Conservation (phyloP, 2,888 invertebrate species). For the Cetonia aurata region DNA sequence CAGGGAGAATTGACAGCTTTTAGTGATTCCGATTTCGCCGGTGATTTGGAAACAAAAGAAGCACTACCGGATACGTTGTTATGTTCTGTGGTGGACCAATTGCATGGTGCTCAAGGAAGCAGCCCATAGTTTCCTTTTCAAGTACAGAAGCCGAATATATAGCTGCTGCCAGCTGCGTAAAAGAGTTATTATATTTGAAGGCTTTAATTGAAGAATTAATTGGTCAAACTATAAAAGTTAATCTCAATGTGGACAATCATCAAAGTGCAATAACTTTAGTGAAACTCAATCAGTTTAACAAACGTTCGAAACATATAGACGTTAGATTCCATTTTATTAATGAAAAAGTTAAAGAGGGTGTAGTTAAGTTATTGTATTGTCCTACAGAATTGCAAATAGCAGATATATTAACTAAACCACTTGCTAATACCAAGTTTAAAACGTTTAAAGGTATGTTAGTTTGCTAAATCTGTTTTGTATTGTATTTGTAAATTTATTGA, state of each 20-base stretch:
- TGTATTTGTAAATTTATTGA: too few species aligned
- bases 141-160: too few species aligned
- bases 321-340: too few species aligned
- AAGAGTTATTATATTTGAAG: constrained; percentile 29
- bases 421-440: too few species aligned
- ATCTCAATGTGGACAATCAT: constrained; percentile 46
- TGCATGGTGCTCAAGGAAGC: constrained; percentile 27
- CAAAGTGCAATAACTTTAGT: constrained; percentile 48
- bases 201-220: constrained; percentile 27
- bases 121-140: constrained; percentile 34
- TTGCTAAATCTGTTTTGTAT: too few species aligned
- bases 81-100: constrained; percentile 29
- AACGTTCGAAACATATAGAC: constrained; percentile 47
- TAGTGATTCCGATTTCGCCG: constrained; percentile 41
- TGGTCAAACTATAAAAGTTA: constrained; percentile 2
- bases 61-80: constrained; percentile 44
- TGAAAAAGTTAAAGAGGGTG: constrained; percentile 43
- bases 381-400: constrained; percentile 42
- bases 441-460: too few species aligned
- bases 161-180: constrained; percentile 16
- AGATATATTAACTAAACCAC: constrained; percentile 36
- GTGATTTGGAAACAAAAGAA: constrained; percentile 47
- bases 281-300: constrained; percentile 35
- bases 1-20: neutral
- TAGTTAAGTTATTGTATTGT: constrained; percentile 43